Evolutionary conservation across 2,113 vertebrate species (phyloP).

Genomic region (Brienomyrus longianalis): DNA sequence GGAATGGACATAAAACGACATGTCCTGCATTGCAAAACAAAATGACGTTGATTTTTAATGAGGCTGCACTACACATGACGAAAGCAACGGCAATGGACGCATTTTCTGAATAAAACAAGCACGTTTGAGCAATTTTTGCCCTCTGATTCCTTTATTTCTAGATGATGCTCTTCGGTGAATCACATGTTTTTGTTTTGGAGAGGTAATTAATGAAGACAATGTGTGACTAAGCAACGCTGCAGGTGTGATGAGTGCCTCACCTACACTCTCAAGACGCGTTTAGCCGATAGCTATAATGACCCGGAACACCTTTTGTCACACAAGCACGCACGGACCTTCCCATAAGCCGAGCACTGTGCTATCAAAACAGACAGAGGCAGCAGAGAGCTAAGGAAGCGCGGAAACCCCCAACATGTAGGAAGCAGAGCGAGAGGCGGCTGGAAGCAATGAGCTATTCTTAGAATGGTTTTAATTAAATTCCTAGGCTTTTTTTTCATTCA

Average conservation of each 20-base stretch:
- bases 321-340: not conserved
- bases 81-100: not conserved
- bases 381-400: not conserved
- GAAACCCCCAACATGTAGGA: slow-evolving; percentile 11
- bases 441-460: slow-evolving; percentile 28
- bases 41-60: not conserved
- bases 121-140: not conserved
- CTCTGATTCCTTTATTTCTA: not conserved
- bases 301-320: not conserved
- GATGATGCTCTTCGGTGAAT: not conserved
- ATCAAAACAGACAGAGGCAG: not conserved
- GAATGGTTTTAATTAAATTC: slow-evolving; percentile 32
- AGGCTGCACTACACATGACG: not conserved
- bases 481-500: slow-evolving; percentile 26
- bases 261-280: not conserved
- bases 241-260: not conserved
- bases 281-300: not conserved
- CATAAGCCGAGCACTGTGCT: not conserved
- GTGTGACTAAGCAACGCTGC: not conserved
- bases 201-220: not conserved
- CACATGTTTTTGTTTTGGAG: not conserved
- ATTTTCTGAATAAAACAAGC: not conserved
- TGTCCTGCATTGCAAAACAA: not conserved
- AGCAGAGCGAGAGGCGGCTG: not conserved
- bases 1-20: not conserved